A percentile compares a stretch with the other conserved stretches of the same genome.
Conservation (phyloP, 2,113 vertebrate genomes). For the Myotis brandtii region DNA sequence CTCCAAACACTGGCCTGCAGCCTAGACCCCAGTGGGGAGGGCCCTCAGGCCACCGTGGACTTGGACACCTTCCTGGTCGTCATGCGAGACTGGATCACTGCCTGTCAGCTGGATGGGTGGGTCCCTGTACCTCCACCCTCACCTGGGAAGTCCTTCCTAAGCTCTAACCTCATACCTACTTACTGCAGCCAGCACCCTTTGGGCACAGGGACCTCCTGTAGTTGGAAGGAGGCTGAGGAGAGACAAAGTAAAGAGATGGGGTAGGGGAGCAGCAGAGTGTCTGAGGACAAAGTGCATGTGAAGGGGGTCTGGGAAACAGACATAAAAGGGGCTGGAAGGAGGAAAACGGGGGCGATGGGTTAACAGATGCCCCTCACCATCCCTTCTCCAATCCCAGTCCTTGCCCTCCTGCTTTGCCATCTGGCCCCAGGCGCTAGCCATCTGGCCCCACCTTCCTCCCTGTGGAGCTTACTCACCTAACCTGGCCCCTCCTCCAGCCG, state of each 20-base stretch:
- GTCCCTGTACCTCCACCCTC: background rate
- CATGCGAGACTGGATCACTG: conserved; percentile 85
- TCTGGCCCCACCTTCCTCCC: conserved; percentile 71
- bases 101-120: conserved; percentile 82
- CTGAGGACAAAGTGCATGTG: background rate
- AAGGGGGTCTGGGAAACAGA: background rate
- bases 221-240: background rate
- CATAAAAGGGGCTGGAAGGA: background rate
- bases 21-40: conserved; percentile 80
- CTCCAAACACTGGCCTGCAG: conserved; percentile 79
- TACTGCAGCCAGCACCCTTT: background rate
- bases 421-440: conserved; percentile 42
- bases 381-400: background rate
- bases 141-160: background rate
- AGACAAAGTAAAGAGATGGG: background rate
- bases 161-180: background rate
- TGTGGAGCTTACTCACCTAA: background rate
- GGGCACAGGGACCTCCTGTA: background rate
- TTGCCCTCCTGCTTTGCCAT: conserved; percentile 55
- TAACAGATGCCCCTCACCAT: background rate
- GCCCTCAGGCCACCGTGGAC: conserved; percentile 73
- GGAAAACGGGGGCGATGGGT: background rate
- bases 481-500: background rate
- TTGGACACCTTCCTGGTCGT: conserved; percentile 80
- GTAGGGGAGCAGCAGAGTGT: no score